phyloP scores from a whole-genome alignment of 2,888 invertebrate genomes.

The Leptinotarsa tumamoca region DNA sequence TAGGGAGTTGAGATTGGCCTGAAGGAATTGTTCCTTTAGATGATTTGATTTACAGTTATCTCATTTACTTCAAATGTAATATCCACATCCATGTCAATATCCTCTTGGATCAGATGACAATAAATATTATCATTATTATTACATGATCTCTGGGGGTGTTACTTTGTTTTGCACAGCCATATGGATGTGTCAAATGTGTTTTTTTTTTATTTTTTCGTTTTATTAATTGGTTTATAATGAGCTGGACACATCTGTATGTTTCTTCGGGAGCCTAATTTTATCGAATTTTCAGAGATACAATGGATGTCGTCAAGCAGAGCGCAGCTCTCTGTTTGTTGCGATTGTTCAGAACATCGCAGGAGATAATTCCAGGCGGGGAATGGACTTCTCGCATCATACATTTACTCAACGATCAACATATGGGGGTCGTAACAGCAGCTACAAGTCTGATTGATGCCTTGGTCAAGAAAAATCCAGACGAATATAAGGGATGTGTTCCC shows the following conservation, averaged over 20 bases:
- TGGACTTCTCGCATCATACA: conserved; percentile 99
- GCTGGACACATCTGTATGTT: background rate
- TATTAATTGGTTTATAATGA: no score
- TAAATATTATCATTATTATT: no score
- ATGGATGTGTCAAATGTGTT: no score
- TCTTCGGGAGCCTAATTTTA: background rate
- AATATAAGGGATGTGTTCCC: conserved; percentile 99
- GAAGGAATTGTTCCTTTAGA: no score
- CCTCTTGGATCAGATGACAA: no score
- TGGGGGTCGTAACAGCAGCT: conserved; percentile 99
- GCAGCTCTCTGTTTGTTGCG: conserved; percentile 96
- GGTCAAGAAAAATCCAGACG: conserved; percentile 98
- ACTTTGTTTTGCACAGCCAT: no score
- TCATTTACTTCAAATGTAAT: no score
- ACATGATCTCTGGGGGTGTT: no score
- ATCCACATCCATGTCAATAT: no score
- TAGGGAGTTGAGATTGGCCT: no score
- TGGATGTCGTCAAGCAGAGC: conserved; percentile 99
- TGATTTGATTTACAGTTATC: no score
- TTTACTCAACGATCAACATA: conserved; percentile 97
- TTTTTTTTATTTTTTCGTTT: no score
- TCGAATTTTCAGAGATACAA: conserved; percentile 83
- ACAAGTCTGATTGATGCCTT: conserved; percentile 97
- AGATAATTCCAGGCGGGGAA: conserved; percentile 96
- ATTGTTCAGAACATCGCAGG: conserved; percentile 93